phyloP scores from a whole-genome alignment of 2,113 vertebrate genomes.

The Spheniscus mendiculus region DNA sequence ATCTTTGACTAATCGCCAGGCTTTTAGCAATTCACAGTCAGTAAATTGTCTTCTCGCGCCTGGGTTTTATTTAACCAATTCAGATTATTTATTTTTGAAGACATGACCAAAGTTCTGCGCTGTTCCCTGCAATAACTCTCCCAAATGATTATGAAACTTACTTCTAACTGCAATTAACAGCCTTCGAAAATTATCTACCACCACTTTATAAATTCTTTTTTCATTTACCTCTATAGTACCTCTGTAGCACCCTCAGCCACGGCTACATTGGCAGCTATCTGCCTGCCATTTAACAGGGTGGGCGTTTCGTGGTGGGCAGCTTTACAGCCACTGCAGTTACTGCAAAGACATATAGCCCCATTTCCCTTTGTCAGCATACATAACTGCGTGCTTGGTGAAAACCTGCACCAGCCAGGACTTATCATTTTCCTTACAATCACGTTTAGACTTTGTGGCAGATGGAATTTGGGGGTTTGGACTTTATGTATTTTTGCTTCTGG shows the following conservation, averaged over 20 bases:
- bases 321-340: background rate
- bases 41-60: background rate
- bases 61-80: conserved; percentile 38
- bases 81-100: conserved; percentile 44
- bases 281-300: background rate
- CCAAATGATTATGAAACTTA: background rate
- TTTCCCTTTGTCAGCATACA: background rate
- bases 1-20: background rate
- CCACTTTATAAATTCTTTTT: background rate
- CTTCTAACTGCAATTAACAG: background rate
- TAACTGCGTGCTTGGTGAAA: accelerated
- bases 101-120: background rate
- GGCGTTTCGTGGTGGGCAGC: background rate
- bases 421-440: accelerated
- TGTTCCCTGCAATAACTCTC: background rate
- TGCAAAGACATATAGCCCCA: background rate
- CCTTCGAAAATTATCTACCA: background rate
- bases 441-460: background rate
- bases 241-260: background rate
- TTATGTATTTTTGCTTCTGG: background rate
- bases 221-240: background rate
- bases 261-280: background rate
- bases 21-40: conserved; percentile 4
- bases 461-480: background rate
- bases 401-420: background rate